phyloP scores from a whole-genome alignment of 2,888 invertebrate species.

The Lampropteryx suffumata region DNA sequence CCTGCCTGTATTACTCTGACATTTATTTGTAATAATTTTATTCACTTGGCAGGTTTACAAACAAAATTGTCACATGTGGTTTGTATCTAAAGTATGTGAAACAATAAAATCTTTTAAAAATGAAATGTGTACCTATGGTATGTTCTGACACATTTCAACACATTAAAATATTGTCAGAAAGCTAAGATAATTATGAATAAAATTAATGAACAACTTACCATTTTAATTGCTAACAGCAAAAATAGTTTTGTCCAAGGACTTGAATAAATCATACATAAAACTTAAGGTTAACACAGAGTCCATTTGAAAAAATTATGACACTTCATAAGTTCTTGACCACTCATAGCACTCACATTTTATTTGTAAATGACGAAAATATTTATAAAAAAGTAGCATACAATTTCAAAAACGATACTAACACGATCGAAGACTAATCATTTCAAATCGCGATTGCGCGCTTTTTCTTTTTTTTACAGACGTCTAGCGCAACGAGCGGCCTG shows the following conservation, averaged over 20 bases:
- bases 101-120: no score
- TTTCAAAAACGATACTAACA: constrained; percentile 2
- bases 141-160: no score
- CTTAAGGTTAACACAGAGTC: constrained; percentile 69
- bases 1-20: not conserved
- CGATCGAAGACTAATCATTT: constrained; percentile 30
- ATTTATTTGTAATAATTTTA: not conserved
- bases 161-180: no score
- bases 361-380: not conserved
- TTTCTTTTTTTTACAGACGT: constrained; percentile 50
- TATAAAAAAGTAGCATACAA: constrained; percentile 15
- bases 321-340: constrained; percentile 46
- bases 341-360: no score
- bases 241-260: constrained; percentile 76
- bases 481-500: constrained; percentile 50
- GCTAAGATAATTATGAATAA: not conserved
- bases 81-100: no score
- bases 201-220: constrained; percentile 60
- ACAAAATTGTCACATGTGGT: no score
- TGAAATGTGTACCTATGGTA: no score
- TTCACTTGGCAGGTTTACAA: not conserved
- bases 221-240: constrained; percentile 80
- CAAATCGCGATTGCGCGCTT: constrained; percentile 43
- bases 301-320: constrained; percentile 65
- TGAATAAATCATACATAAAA: constrained; percentile 83